A percentile compares a stretch with the other conserved stretches of the same genome.
These are phyloP conservation scores for Spizella passerina DNA, from an alignment of 2,797 vertebrate species.

Conservation along the genomic window DNA sequence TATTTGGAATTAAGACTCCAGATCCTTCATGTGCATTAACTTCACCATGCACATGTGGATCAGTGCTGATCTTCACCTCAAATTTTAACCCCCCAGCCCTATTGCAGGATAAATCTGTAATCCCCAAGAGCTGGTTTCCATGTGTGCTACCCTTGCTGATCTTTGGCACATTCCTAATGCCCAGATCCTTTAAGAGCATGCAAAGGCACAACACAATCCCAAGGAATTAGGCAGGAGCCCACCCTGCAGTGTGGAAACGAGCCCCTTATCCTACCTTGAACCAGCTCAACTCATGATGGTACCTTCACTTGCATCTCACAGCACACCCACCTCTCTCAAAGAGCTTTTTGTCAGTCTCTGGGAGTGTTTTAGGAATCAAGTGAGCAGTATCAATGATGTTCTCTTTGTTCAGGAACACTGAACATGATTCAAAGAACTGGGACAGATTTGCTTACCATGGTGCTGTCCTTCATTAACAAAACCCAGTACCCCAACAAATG, in stretches of 20 bases:
- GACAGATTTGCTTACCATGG: background rate
- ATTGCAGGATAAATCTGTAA: background rate
- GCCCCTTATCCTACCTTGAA: background rate
- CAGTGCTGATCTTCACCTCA: background rate
- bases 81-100: background rate
- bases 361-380: background rate
- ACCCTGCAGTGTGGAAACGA: background rate
- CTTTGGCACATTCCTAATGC: background rate
- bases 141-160: background rate
- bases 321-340: background rate
- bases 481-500: accelerated
- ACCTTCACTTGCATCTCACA: background rate
- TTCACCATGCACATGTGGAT: background rate
- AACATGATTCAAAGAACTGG: background rate
- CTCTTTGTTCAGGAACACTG: background rate
- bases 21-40: background rate
- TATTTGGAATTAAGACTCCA: background rate
- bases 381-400: background rate
- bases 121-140: background rate
- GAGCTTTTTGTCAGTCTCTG: background rate
- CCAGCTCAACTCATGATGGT: background rate
- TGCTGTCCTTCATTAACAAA: background rate
- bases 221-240: background rate
- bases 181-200: background rate
- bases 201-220: background rate